phyloP scores from a whole-genome alignment of 2,797 vertebrate genomes.

The Poliocrania exsul region DNA sequence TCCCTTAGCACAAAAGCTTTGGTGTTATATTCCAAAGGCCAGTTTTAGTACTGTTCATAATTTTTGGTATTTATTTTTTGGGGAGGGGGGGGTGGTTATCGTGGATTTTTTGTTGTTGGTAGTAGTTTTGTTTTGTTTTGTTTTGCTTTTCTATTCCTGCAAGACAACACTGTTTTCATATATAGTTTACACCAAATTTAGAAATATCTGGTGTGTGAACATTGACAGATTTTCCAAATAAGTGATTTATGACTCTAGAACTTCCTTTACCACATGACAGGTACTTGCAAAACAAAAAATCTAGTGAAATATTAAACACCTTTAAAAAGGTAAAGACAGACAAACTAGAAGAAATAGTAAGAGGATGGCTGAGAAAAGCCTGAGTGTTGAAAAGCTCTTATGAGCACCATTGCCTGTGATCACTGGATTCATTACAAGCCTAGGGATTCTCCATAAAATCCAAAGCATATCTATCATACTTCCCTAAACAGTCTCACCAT shows the following conservation, averaged over 20 bases:
- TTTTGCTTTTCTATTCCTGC: background rate
- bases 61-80: background rate
- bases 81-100: no score
- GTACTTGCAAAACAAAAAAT: background rate
- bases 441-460: background rate
- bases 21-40: background rate
- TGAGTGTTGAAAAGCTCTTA: background rate
- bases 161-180: background rate
- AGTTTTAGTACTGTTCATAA: background rate
- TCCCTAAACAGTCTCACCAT: background rate
- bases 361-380: background rate
- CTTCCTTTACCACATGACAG: background rate
- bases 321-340: background rate
- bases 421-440: background rate
- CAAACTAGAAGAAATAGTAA: background rate
- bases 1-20: background rate
- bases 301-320: background rate
- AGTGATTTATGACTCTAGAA: background rate
- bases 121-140: background rate
- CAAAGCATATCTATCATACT: background rate
- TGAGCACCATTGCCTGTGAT: background rate
- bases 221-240: background rate
- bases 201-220: background rate
- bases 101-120: background rate
- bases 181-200: background rate